Percentiles rank a stretch among this genome's conserved stretches.
phyloP scores from a whole-genome alignment of 64 coral and sea anemone genomes.

The Actinia equina region DNA sequence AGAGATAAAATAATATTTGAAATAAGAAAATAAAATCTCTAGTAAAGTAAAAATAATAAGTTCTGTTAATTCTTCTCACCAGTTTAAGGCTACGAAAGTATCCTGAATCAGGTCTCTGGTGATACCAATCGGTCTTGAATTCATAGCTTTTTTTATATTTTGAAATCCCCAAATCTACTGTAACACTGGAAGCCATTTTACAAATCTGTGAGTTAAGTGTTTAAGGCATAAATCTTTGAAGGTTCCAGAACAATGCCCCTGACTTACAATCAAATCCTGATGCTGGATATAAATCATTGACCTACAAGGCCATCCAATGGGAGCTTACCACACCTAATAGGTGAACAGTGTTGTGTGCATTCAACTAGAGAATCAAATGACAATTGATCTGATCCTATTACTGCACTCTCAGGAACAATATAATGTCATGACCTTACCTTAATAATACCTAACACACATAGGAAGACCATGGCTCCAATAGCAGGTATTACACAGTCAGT shows the following conservation, averaged over 20 bases:
- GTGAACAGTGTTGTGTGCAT: slow-evolving; percentile 22
- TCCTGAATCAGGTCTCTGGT: slow-evolving; percentile 21
- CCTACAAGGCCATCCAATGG: background rate
- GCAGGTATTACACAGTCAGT: background rate
- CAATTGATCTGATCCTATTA: slow-evolving; percentile 24
- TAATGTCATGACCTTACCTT: slow-evolving; percentile 27
- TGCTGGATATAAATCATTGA: background rate
- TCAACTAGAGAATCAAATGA: slow-evolving; percentile 18
- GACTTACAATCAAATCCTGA: background rate
- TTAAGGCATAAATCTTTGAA: slow-evolving; percentile 6
- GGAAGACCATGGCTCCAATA: background rate
- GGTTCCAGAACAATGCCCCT: slow-evolving; percentile 23
- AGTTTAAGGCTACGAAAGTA: slow-evolving; percentile 18
- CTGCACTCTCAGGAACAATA: background rate
- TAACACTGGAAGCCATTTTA: slow-evolving; percentile 34
- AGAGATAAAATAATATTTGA: background rate
- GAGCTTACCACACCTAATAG: slow-evolving; percentile 5
- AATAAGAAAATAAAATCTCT: background rate
- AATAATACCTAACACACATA: slow-evolving; percentile 7
- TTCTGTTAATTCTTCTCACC: background rate
- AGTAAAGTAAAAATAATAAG: background rate
- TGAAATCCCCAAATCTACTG: slow-evolving; percentile 26
- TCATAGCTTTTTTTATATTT: slow-evolving; percentile 25
- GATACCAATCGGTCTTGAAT: slow-evolving; percentile 31
- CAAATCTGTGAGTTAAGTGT: background rate